Evolutionary conservation across 2,113 vertebrate genomes (phyloP).

Genomic region (Sigmodon hispidus): DNA sequence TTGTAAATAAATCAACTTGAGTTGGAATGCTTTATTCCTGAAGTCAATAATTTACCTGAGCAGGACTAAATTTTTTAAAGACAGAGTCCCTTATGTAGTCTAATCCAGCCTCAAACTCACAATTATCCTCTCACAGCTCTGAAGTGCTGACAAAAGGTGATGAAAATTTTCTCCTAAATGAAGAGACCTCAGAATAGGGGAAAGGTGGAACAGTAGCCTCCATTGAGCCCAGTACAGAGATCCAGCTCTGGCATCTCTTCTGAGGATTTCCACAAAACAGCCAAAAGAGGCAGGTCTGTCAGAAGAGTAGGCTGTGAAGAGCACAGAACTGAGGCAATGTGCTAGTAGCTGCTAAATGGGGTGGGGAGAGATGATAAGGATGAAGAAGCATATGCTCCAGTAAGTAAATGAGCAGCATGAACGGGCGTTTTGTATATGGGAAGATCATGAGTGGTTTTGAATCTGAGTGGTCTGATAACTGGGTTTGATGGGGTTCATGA

Average conservation of each 20-base stretch:
- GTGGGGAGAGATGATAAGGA: background rate
- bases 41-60: background rate
- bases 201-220: background rate
- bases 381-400: too few species aligned
- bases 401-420: too few species aligned
- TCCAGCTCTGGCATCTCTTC: background rate
- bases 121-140: background rate
- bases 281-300: background rate
- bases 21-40: background rate
- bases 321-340: background rate
- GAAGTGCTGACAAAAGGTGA: background rate
- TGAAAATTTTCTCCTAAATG: background rate
- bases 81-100: background rate
- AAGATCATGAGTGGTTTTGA: too few species aligned
- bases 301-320: too few species aligned
- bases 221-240: fast-evolving
- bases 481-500: too few species aligned
- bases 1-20: background rate
- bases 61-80: background rate
- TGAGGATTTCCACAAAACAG: background rate
- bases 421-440: too few species aligned
- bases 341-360: background rate
- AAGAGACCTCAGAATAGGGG: background rate
- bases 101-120: background rate
- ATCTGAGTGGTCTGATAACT: too few species aligned